A percentile compares a stretch with the other conserved stretches of the same genome.
Conservation (phyloP, 2,888 invertebrate genomes). For the Amblyteles armatorius region DNA sequence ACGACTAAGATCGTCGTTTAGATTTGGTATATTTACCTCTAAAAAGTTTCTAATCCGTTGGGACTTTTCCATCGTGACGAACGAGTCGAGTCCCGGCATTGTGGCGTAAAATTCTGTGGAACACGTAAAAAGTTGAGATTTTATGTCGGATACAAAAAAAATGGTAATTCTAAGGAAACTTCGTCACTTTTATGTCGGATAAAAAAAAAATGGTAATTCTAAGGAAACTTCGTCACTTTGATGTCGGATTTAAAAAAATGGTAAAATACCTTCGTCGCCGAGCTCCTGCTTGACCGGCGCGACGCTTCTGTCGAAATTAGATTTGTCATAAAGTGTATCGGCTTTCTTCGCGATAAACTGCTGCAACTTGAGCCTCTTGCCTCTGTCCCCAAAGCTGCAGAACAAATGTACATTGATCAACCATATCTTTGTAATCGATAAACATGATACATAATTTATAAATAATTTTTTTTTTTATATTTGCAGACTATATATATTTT, state of each 20-base stretch:
- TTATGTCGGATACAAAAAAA: neutral
- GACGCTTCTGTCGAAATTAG: conserved; percentile 80
- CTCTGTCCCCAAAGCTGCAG: conserved; percentile 91
- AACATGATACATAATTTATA: conserved; percentile 13
- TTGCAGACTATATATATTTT: no score
- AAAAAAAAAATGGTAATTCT: no score
- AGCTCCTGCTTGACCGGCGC: conserved; percentile 82
- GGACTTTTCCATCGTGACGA: conserved; percentile 92
- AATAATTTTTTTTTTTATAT: no score
- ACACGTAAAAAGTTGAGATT: conserved; percentile 12
- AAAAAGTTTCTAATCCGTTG: conserved; percentile 92
- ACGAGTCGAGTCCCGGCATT: conserved; percentile 95
- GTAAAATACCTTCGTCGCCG: conserved; percentile 87
- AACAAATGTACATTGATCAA: conserved; percentile 40
- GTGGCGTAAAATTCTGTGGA: conserved; percentile 90
- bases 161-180: neutral
- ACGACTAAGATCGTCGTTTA: neutral
- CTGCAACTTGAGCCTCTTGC: conserved; percentile 93
- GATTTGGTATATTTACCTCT: conserved; percentile 87
- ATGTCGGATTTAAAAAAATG: neutral
- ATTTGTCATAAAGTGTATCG: conserved; percentile 89
- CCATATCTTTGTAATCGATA: neutral
- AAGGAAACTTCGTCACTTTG: neutral
- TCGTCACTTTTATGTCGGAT: neutral
- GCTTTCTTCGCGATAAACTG: conserved; percentile 96